Base-by-base conservation (phyloP, 2,888 invertebrate species). In the Trichacis sp. region DNA sequence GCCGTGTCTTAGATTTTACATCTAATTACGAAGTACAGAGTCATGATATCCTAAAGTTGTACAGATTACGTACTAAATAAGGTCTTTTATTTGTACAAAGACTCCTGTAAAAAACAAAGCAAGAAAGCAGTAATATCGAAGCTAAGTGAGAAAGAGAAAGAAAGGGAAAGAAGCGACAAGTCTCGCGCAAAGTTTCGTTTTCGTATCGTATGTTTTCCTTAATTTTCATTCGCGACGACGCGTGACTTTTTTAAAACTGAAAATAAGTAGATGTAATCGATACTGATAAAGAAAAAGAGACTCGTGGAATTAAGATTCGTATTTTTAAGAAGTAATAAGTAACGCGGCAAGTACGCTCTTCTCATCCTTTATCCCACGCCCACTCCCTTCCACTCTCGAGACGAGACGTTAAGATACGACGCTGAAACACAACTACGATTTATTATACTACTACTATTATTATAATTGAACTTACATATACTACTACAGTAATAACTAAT, bases 401-500 rank as follows among this genome's bases (percentile, higher is more conserved):
- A 71, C 61, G 68, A 78, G 66, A 75, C 69, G 72, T 69, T 53
- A 66, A 74, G 53, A 63, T 64, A 51, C 56, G 53, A 53, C 67
- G 69, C 65, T 68, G 59, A 62, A 64, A 68, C 55, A 57, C 53
- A 52, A 72, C 60, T 68, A 71, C 53, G 65, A 72, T 59, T 66
- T 57, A 68, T 58, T 61, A 56, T 65, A 54, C 66, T 66, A 74
- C 63, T 72, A 75, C 65, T 72, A 73, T 70, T 40, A 58, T 20
- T 20, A 20, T 30, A 53, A 60, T 68, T 50, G 70, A 59, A 70
- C 60, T 66, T 57, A 69, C 59, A 72, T 24, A 24, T 24, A 24
- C 40, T 61, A 71, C 72, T 71, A 75, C 73, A 64, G 47, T 60
- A 68, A 68, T 62, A 58, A 76, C 74, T 71, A 76, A 78, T 78